These are phyloP conservation scores for Hemichromis elongatus DNA, from an alignment of 2,113 vertebrate species.

Conservation along the genomic window DNA sequence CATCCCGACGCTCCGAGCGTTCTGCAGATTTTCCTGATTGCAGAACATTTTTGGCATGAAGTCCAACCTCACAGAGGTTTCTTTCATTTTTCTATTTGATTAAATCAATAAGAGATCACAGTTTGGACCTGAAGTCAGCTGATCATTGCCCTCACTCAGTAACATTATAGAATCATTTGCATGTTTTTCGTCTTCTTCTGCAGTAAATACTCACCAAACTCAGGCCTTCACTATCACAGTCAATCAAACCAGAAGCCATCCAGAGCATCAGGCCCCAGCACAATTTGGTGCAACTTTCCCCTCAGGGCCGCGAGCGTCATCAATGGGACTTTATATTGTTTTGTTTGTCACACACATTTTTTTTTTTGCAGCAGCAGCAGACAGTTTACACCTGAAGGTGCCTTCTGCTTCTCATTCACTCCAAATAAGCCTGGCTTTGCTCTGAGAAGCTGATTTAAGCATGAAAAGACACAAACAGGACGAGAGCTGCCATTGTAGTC, in stretches of 20 bases:
- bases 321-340: background rate
- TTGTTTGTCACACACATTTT: background rate
- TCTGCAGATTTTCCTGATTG: background rate
- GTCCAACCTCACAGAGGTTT: background rate
- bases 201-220: background rate
- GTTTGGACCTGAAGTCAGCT: background rate
- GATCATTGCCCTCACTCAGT: background rate
- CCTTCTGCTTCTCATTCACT: constrained; percentile 34
- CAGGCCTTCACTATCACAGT: background rate
- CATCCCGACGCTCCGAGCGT: background rate
- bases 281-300: background rate
- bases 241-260: background rate
- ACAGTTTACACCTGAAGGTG: constrained; percentile 36
- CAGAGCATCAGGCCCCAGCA: no score
- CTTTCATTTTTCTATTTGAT: background rate
- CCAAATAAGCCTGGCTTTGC: constrained; percentile 17
- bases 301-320: background rate
- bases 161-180: background rate
- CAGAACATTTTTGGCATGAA: background rate
- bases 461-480: constrained; percentile 43
- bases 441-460: constrained; percentile 30
- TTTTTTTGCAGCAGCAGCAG: background rate
- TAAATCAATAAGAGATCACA: background rate
- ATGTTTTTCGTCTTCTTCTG: background rate
- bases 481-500: constrained; percentile 11